Conservation (phyloP, 2,888 invertebrate genomes). For the Rhagium mordax region DNA sequence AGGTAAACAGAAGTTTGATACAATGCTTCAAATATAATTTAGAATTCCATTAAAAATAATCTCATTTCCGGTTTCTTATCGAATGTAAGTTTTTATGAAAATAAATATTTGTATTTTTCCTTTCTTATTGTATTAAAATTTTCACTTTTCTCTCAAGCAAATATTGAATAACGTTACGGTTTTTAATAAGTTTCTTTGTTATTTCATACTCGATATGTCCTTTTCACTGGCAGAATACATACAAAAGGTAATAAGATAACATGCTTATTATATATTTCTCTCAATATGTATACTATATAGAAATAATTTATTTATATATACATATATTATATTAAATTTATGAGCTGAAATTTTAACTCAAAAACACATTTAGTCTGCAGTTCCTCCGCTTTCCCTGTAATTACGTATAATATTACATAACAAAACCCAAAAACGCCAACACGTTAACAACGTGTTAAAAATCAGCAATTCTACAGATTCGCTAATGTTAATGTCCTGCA, state of each 20-base stretch:
- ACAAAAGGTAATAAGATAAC: slow-evolving; percentile 5
- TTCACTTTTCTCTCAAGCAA: slow-evolving; percentile 2
- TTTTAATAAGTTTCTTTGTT: slow-evolving; percentile 17
- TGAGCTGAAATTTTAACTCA: too few relatives aligned
- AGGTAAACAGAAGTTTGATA: slow-evolving; percentile 13
- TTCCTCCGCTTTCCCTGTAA: too few relatives aligned
- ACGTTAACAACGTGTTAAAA: too few relatives aligned
- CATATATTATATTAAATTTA: background rate
- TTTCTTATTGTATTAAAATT: slow-evolving; percentile 21
- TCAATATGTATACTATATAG: too few relatives aligned
- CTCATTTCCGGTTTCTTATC: slow-evolving; percentile 26
- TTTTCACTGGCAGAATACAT: slow-evolving; percentile 1
- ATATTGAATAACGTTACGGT: slow-evolving; percentile 13
- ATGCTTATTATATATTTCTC: background rate
- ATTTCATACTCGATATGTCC: slow-evolving; percentile 10
- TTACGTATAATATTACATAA: too few relatives aligned
- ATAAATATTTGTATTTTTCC: slow-evolving; percentile 18
- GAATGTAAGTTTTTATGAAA: slow-evolving; percentile 11
- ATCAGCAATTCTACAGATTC: too few relatives aligned
- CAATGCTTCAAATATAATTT: slow-evolving; percentile 18
- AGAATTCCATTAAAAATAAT: slow-evolving; percentile 32
- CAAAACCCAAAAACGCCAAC: too few relatives aligned
- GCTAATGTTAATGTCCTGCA: too few relatives aligned
- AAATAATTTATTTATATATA: too few relatives aligned
- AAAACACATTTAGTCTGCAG: too few relatives aligned